phyloP scores from a whole-genome alignment of 37 sponge, comb jelly and placozoan genomes.

The Ianthella basta region DNA sequence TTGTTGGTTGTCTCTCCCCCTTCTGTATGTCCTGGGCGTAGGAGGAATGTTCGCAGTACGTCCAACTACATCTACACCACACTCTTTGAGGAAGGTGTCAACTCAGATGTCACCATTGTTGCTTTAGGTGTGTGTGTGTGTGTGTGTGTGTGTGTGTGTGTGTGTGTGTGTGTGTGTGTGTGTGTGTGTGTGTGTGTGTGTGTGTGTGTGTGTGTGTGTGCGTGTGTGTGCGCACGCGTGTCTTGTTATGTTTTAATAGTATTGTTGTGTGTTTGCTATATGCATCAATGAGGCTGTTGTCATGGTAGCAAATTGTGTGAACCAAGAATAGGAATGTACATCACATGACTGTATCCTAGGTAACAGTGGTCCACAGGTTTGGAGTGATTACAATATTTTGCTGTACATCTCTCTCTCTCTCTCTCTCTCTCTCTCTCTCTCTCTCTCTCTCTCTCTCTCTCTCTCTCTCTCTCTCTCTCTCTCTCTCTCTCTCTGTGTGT shows the following conservation, averaged over 20 bases:
- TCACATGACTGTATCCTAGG: no score
- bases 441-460: constrained; percentile 36
- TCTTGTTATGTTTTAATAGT: no score
- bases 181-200: neutral
- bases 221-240: no score
- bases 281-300: neutral
- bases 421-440: constrained; percentile 39
- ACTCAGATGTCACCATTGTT: constrained; percentile 66
- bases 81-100: constrained; percentile 54
- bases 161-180: neutral
- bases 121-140: constrained; percentile 59
- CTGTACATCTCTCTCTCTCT: constrained; percentile 16
- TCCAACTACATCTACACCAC: constrained; percentile 78
- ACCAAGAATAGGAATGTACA: no score
- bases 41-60: constrained; percentile 58
- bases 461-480: constrained; percentile 34
- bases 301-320: neutral
- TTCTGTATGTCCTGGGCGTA: neutral
- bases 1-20: neutral
- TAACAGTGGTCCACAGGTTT: no score
- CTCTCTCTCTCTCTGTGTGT: neutral
- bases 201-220: constrained; percentile 40
- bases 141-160: constrained; percentile 14
- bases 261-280: no score
- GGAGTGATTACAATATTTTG: no score